A percentile compares a stretch with the other conserved stretches of the same genome.
Evolutionary conservation across 2,888 invertebrate species (phyloP).

Genomic region (Gastracanthus pulcherrimus): DNA sequence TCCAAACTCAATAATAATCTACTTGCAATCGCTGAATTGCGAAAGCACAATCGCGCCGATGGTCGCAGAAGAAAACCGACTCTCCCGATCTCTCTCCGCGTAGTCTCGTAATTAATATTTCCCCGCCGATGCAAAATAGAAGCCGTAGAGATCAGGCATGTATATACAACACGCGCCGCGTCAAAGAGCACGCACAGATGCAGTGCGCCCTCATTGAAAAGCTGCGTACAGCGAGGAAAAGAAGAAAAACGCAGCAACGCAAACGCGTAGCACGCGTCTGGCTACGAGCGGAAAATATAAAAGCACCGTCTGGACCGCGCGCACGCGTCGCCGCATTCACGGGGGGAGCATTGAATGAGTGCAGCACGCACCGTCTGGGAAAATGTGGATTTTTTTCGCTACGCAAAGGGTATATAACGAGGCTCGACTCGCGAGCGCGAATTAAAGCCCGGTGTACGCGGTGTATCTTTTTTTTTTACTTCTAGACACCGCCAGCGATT

Average conservation of each 20-base stretch:
- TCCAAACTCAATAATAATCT: too few species aligned
- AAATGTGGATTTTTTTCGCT: conserved; percentile 2
- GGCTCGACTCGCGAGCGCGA: too few species aligned
- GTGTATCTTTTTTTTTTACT: too few species aligned
- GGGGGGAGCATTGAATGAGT: conserved; percentile 1
- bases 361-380: conserved; percentile 9
- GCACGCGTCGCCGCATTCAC: conserved; percentile 22
- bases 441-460: too few species aligned
- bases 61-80: neutral
- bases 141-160: too few species aligned
- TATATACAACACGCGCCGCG: too few species aligned
- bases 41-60: too few species aligned
- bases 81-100: neutral
- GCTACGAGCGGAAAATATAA: conserved; percentile 18
- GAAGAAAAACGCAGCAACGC: neutral
- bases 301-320: conserved; percentile 34
- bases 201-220: neutral
- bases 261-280: conserved; percentile 21
- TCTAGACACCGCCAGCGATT: too few species aligned
- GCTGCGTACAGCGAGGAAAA: neutral
- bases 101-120: conserved; percentile 26
- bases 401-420: too few species aligned
- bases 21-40: too few species aligned
- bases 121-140: too few species aligned
- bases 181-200: too few species aligned